Base-by-base conservation (phyloP, 2,113 vertebrate genomes). In the Rhinolophus sinicus region DNA sequence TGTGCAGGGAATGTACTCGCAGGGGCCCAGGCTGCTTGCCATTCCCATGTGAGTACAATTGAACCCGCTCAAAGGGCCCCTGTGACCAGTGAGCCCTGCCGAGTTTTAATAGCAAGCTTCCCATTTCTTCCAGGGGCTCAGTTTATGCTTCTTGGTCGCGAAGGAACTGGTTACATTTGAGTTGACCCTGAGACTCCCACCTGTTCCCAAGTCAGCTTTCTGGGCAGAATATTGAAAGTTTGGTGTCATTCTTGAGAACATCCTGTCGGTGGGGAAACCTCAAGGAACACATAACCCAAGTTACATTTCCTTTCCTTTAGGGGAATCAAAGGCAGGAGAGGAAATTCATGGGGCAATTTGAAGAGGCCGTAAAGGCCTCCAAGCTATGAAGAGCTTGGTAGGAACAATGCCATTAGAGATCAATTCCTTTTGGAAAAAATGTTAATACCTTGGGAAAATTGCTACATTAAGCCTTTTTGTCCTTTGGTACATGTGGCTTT, bases 311-410 rank as follows among this genome's bases (percentile, higher is more conserved):
- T 94, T 89, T 83, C 35, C 82, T 80, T 72, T 47, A 88, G 82
- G 82, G 69, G 86, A 93, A 52, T 96, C 65, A 86, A 70, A 94
- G 52, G 38, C 56, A 96, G 30, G 47, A 65, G 38, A 38, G 11
- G 87, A 94, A 95, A 95, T 97, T 96, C 96, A 95, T 92, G 80
- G 91, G 64, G 73, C 86, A 83, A 70, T 97, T 92, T 96, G 72
- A 80, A 89, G 91, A 87, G 78, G 44, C 83, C 33, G 19, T 94
- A 85, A 96, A 93, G 76, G 64, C 85, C 91, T 96, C 24, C 50
- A 77, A 75, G 60, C 81, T 78, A 28, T 80, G 72, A 94, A 87
- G 86, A 67, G 24, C 65, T 88, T 6, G 52, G 40, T 54, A 83
- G 87, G 58, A 75, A 94, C 44, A 47, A 91, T 69, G 56, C n/a